Percentiles rank a stretch among this genome's conserved stretches.
Evolutionary conservation across 2,113 vertebrate species (phyloP).

Genomic region (Chionomys nivalis): DNA sequence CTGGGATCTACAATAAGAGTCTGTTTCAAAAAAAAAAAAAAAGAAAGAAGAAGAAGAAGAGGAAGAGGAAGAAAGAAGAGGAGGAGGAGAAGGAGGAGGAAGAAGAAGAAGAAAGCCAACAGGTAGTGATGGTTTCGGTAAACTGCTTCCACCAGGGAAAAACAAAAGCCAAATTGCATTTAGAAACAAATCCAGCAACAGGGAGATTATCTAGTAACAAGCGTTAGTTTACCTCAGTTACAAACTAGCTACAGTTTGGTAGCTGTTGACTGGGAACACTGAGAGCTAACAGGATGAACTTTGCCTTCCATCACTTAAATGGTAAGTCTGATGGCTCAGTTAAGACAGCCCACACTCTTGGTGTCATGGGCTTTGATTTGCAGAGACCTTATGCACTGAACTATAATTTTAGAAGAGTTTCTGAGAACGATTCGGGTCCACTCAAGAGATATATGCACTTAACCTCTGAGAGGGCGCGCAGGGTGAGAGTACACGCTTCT

Average conservation of each 20-base stretch:
- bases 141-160: not conserved
- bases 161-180: not conserved
- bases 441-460: not conserved
- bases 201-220: not conserved
- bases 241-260: not conserved
- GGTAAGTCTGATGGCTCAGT: not conserved
- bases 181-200: conserved; percentile 32
- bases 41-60: not conserved
- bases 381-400: not conserved
- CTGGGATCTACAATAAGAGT: not conserved
- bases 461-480: not conserved
- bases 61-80: too few species aligned
- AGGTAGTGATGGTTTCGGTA: not conserved
- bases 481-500: conserved; percentile 1
- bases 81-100: too few species aligned
- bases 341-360: not conserved
- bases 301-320: not conserved
- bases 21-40: not conserved
- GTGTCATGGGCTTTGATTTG: not conserved
- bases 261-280: not conserved
- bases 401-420: conserved; percentile 29
- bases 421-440: conserved; percentile 16
- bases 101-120: not conserved
- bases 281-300: not conserved
- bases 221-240: not conserved